Conservation (phyloP, 92 coral and sea anemone genomes). For the Epizoanthus fatuus region DNA sequence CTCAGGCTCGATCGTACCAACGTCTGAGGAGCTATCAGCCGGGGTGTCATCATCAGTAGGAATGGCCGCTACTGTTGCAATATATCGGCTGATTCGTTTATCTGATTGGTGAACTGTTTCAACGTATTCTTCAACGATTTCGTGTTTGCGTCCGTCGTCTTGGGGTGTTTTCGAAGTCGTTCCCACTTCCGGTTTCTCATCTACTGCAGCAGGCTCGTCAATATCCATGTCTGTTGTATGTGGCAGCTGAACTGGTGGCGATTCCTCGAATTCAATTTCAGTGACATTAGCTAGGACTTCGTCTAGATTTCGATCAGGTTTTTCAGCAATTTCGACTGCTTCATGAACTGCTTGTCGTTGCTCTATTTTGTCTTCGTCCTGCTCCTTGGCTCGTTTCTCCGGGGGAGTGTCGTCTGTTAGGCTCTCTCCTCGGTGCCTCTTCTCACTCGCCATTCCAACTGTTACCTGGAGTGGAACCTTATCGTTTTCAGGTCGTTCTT, state of each 20-base stretch:
- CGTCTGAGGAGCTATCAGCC: neutral
- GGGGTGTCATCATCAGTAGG: neutral
- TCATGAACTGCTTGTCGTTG: conserved; percentile 20
- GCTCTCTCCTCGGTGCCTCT: conserved; percentile 17
- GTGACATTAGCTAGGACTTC: conserved; percentile 29
- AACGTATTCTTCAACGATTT: neutral
- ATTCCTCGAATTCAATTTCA: conserved; percentile 35
- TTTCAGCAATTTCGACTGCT: conserved; percentile 6
- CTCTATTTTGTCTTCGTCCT: neutral
- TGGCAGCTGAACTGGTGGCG: neutral
- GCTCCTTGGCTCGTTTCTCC: conserved; percentile 29
- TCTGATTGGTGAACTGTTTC: neutral
- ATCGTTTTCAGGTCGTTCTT: neutral
- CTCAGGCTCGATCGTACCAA: neutral
- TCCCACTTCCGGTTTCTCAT: neutral
- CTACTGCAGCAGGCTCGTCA: neutral
- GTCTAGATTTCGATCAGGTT: conserved; percentile 5
- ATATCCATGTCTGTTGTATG: neutral
- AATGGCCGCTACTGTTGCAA: neutral
- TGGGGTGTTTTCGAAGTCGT: neutral
- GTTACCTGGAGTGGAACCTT: neutral
- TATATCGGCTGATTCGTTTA: conserved; percentile 10
- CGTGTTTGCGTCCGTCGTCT: neutral
- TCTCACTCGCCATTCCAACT: neutral
- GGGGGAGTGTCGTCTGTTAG: conserved; percentile 22